Percentiles rank a stretch among this genome's conserved stretches.
Evolutionary conservation across 2,113 vertebrate genomes (phyloP).

Genomic region (Apodemus sylvaticus): DNA sequence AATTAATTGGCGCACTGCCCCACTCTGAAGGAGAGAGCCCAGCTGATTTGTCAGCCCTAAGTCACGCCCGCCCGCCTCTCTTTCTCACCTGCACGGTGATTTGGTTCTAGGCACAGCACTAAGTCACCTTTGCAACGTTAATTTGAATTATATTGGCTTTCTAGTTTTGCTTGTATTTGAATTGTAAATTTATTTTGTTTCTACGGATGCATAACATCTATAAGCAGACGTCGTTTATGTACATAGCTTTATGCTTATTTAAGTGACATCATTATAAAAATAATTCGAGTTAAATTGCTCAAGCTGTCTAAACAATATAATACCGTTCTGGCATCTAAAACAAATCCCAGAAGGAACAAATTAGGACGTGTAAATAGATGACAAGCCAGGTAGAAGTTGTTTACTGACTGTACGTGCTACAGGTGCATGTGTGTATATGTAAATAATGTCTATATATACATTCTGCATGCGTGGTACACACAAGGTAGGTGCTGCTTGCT

Average conservation of each 20-base stretch:
- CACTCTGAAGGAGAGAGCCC: neutral
- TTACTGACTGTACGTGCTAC: neutral
- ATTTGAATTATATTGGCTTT: slow-evolving; percentile 44
- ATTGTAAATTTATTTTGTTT: slow-evolving; percentile 64
- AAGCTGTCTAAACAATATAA: slow-evolving; percentile 32
- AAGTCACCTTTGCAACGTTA: neutral
- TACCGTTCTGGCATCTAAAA: neutral
- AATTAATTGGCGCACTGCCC: neutral
- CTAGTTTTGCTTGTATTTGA: slow-evolving; percentile 51
- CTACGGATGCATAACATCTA: neutral
- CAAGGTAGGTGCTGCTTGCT: neutral
- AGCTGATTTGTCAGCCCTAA: neutral
- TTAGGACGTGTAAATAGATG: neutral
- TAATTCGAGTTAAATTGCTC: slow-evolving; percentile 57
- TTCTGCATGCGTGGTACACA: neutral
- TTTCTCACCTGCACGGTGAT: neutral
- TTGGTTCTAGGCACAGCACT: neutral
- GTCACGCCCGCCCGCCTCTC: fast-evolving
- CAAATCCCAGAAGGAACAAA: slow-evolving; percentile 5
- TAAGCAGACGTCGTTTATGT: neutral
- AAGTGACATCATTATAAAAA: slow-evolving; percentile 66
- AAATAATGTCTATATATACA: neutral
- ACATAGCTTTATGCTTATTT: slow-evolving; percentile 47
- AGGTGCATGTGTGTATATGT: too few species aligned
- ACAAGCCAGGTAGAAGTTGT: neutral